phyloP scores from a whole-genome alignment of 2,888 invertebrate genomes.

The Omphaloscelis lunosa region DNA sequence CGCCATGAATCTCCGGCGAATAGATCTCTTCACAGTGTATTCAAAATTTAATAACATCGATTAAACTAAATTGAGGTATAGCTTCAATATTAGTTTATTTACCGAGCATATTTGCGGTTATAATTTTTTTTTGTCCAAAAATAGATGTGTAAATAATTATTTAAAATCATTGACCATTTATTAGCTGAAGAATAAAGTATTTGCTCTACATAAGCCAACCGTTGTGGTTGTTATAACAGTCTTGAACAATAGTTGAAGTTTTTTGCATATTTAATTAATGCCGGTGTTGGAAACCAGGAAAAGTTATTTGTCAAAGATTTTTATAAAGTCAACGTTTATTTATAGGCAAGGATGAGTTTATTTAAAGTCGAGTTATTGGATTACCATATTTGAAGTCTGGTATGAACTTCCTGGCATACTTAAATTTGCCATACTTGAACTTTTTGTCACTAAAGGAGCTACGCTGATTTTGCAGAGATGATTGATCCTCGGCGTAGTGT shows the following conservation, averaged over 20 bases:
- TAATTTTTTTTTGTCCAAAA: conserved; percentile 3
- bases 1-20: conserved; percentile 37
- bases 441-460: conserved; percentile 1
- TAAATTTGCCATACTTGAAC: conserved; percentile 2
- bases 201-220: conserved; percentile 11
- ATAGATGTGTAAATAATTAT: conserved; percentile 24
- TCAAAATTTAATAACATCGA: conserved; percentile 30
- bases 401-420: conserved; percentile 19
- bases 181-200: conserved; percentile 15
- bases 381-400: conserved; percentile 31
- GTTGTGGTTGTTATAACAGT: conserved; percentile 13
- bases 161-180: conserved; percentile 13
- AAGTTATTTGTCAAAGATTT: conserved; percentile 12
- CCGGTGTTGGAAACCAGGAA: conserved; percentile 1
- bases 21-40: conserved; percentile 23
- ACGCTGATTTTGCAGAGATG: conserved; percentile 3
- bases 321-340: conserved; percentile 27
- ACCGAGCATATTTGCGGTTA: not conserved
- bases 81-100: conserved; percentile 15
- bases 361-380: conserved; percentile 39
- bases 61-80: conserved; percentile 33
- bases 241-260: conserved; percentile 14
- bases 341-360: conserved; percentile 21
- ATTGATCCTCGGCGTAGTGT: not conserved
- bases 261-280: conserved; percentile 22